Percentiles rank a stretch among this genome's conserved stretches.
These are phyloP conservation scores for Drosophila punjabiensis DNA, from an alignment of 1,140 invertebrate species.

Conservation along the genomic window DNA sequence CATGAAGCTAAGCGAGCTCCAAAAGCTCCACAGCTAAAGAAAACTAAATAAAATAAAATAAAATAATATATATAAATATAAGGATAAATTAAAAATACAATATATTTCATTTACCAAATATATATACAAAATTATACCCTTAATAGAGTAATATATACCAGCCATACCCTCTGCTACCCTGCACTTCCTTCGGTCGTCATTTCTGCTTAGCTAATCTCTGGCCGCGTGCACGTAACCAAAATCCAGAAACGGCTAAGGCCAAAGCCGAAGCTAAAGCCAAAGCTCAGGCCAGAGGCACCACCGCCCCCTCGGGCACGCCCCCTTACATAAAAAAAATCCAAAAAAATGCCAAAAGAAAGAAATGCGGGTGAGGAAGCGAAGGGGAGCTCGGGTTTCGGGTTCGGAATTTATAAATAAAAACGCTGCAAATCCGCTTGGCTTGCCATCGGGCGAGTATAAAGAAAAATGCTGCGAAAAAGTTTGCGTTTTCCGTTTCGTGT, in stretches of 20 bases:
- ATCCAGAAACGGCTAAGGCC: constrained; percentile 26
- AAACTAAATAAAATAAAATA: background rate
- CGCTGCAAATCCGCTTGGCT: constrained; percentile 70
- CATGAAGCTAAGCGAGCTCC: constrained; percentile 11
- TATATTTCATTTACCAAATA: background rate
- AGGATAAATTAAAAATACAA: background rate
- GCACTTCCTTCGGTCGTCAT: constrained; percentile 57
- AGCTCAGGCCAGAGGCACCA: background rate
- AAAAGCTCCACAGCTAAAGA: background rate
- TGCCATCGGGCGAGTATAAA: constrained; percentile 19
- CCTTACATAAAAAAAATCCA: constrained; percentile 57
- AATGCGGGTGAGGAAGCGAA: background rate
- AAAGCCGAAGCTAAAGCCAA: constrained; percentile 2
- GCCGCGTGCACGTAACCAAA: constrained; percentile 67
- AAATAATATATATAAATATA: background rate
- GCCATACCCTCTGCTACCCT: background rate
- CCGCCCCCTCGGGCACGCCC: background rate
- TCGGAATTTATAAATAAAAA: constrained; percentile 53
- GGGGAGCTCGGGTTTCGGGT: background rate
- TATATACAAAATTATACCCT: background rate
- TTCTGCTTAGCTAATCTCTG: constrained; percentile 78
- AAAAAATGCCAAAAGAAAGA: constrained; percentile 38
- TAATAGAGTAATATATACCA: no score
- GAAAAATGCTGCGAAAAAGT: constrained; percentile 56
- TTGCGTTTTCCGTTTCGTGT: constrained; percentile 36